phyloP scores from a whole-genome alignment of 2,888 invertebrate species.

The Megastigmus dorsalis region DNA sequence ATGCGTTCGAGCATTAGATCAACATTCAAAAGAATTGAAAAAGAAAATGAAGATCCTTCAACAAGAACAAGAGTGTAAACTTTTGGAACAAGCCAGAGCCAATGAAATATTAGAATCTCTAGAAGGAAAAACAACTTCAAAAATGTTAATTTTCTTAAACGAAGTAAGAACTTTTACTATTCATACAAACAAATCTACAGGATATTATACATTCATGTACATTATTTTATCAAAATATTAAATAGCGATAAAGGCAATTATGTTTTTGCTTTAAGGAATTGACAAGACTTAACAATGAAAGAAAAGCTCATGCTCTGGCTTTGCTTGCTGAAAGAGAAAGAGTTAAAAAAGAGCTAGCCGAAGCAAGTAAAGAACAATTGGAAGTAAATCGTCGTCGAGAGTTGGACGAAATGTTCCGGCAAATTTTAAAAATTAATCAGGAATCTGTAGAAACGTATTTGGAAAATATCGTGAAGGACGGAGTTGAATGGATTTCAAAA shows the following conservation, averaged over 20 bases:
- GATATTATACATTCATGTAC: not conserved
- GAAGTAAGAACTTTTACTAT: constrained; percentile 59
- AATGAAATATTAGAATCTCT: constrained; percentile 81
- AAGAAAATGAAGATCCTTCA: constrained; percentile 57
- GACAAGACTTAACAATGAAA: constrained; percentile 83
- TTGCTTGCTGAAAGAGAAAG: constrained; percentile 87
- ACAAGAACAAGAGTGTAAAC: constrained; percentile 54
- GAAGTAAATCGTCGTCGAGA: constrained; percentile 84
- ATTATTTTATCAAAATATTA: not conserved
- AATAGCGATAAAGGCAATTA: not conserved
- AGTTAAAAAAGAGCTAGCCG: constrained; percentile 85
- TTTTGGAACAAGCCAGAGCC: constrained; percentile 76
- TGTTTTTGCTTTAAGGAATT: constrained; percentile 79
- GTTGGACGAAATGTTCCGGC: constrained; percentile 88
- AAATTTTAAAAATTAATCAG: constrained; percentile 79
- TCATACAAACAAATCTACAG: not conserved
- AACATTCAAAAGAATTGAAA: not conserved
- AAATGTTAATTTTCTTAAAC: constrained; percentile 83
- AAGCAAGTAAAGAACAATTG: constrained; percentile 85
- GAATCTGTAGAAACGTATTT: constrained; percentile 80
- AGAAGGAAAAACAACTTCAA: constrained; percentile 84
- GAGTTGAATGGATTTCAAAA: constrained; percentile 78
- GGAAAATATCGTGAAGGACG: constrained; percentile 79
- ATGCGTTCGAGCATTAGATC: constrained; percentile 79
- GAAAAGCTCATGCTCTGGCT: constrained; percentile 86